Evolutionary conservation across 2,113 vertebrate species (phyloP), one percentile per base, ranked within the genome.

Genomic region (Anser brachyrhynchus): DNA sequence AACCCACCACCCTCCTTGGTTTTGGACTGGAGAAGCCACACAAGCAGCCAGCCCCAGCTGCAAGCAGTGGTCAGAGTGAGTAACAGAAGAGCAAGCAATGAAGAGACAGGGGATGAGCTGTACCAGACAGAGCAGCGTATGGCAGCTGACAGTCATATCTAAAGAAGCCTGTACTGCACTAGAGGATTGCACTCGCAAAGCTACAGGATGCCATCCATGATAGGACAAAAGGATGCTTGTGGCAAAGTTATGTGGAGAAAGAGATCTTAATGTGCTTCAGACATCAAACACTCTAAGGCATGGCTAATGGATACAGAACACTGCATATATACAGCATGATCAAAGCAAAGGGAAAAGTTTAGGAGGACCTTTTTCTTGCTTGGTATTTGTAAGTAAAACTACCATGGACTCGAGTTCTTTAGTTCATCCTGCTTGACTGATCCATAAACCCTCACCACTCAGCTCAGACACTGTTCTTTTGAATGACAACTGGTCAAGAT

Each of bases 1-100:
- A 43, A 82, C 21, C 11, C 17, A 49, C 18, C 4, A 31, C 2
- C 2, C 1, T 70, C 33, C 37, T 46, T 2, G 0, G 5, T 70
- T 67, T 73, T 29, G 21, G 35, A 57, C 39, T 61, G 21, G 21
- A 77, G 41, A 66, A 35, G 21, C 76, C 64, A 49, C 7, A 21
- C 4, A 71, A 57, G 22, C 39, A 81, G 69, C 8, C 3, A 3
- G 20, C 7, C 23, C 1, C 13, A 69, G 14, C 22, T 33, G 5
- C 13, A 72, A 76, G 54, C 17, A 58, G 9, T 3, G 16, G 9
- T 54, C 51, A 81, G 26, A 87, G 18, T 8, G 13, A 67, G 13
- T n/a, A 62, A 61, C 5, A 77, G 43, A 85, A 86, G 35, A 79
- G 13, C 5, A 69, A 65, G 18, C 11, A 87, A 61, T 35, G 15